Evolutionary conservation across 2,797 vertebrate genomes (phyloP), one percentile per base, ranked within the genome.

Genomic region (Diceros bicornis): DNA sequence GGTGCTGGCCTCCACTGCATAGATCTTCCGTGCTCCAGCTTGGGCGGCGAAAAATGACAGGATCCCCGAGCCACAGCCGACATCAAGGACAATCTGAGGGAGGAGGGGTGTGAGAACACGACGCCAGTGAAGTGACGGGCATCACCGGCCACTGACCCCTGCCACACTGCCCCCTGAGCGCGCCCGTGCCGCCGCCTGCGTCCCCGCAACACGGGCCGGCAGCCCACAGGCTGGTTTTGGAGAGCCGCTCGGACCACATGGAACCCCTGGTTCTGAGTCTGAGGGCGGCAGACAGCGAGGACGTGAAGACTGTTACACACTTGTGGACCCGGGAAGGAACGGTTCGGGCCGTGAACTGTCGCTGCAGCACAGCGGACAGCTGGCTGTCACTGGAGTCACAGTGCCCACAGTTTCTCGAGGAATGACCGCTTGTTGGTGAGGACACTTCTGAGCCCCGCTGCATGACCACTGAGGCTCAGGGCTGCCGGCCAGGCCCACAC

Each of bases 21-120:
- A 99, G 79, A 99, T 99, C 96, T 99, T 99, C 93, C 99, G 99
- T 0, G 99, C 99, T 47, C 99, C 99, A 2, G 99, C 99, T 92
- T 99, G 99, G 27, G 99, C 99, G 0, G 99, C 99, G 8, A 99
- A 99, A 98, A 99, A 99, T 0, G 99, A 99, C 55, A 99, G 99
- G 98, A 99, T 99, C 23, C 99, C 99, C 3, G 99, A 99, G 92
- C 99, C 99, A 50, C 99, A 99, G 87, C 99, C 99, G 0, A 99
- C 99, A 12, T 99, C 99, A 72, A 99, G 98, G 50, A 99, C 99
- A 14, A 99, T 99, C 99, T 99, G 97, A 23, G 23, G 89, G 23
- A 47, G 74, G 44, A 62, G 16, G 34, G 50, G 27, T 59, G n/a
- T 32, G 4, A 79, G 41, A 57, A 66, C 17, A 7, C 32, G 55